Percentiles rank a stretch among this genome's conserved stretches.
Evolutionary conservation across 2,797 vertebrate genomes (phyloP).

Genomic region (Ciconia nigra): DNA sequence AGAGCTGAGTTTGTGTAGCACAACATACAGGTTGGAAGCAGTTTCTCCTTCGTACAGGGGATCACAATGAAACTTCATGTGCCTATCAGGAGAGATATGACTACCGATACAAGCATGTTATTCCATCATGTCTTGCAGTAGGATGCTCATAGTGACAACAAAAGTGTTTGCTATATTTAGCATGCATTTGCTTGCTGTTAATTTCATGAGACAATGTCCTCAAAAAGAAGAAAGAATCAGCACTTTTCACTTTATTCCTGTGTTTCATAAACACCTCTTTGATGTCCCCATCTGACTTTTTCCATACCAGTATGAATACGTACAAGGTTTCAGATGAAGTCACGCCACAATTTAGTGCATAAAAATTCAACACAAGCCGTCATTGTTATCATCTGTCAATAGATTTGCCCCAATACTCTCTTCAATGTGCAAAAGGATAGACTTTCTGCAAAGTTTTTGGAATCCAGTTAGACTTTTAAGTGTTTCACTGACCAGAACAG

Average conservation of each 20-base stretch:
- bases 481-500: not conserved
- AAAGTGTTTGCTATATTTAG: not conserved
- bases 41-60: not conserved
- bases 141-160: not conserved
- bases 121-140: not conserved
- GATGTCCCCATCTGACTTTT: not conserved
- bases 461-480: not conserved
- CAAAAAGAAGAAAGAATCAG: not conserved
- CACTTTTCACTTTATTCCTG: not conserved
- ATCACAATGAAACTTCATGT: no score
- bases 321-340: not conserved
- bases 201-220: not conserved
- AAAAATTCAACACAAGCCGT: not conserved
- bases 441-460: not conserved
- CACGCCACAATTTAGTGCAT: not conserved
- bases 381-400: not conserved
- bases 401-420: not conserved
- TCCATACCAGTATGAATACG: not conserved
- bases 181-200: not conserved
- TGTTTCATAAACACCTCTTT: not conserved
- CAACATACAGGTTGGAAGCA: not conserved
- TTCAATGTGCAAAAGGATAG: not conserved
- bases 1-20: not conserved
- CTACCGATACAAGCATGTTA: rapidly evolving
- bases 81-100: not conserved